Conservation (phyloP, 2,113 vertebrate genomes). For the Chlorocebus sabaeus region DNA sequence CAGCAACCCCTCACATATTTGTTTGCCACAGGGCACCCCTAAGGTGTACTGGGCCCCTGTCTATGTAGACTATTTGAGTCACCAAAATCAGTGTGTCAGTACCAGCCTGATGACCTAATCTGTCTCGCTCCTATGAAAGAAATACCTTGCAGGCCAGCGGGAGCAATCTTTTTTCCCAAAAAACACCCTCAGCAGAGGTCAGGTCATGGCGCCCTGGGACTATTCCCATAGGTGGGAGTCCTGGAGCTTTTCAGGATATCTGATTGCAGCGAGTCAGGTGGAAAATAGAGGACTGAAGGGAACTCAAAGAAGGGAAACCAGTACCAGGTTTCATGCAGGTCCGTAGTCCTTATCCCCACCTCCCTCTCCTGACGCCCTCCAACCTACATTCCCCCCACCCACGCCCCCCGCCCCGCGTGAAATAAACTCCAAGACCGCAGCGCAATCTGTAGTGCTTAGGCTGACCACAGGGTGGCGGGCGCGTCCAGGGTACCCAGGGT, state of each 20-base stretch:
- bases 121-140: background rate
- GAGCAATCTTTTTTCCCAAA: background rate
- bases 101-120: background rate
- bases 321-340: background rate
- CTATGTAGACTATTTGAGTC: background rate
- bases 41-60: background rate
- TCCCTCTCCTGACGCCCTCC: background rate
- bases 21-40: background rate
- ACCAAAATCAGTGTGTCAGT: background rate
- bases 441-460: background rate
- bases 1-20: background rate
- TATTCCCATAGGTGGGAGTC: background rate
- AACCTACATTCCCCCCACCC: no score
- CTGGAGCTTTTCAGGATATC: background rate
- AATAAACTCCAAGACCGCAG: background rate
- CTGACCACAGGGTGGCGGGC: background rate
- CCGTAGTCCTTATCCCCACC: rapidly evolving
- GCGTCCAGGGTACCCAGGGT: background rate
- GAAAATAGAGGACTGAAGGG: background rate
- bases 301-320: background rate
- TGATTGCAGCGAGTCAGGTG: background rate
- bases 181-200: background rate
- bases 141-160: background rate
- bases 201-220: background rate
- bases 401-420: rapidly evolving